Evolutionary conservation across 2,888 invertebrate species (phyloP).

Genomic region (Orgyia antiqua): DNA sequence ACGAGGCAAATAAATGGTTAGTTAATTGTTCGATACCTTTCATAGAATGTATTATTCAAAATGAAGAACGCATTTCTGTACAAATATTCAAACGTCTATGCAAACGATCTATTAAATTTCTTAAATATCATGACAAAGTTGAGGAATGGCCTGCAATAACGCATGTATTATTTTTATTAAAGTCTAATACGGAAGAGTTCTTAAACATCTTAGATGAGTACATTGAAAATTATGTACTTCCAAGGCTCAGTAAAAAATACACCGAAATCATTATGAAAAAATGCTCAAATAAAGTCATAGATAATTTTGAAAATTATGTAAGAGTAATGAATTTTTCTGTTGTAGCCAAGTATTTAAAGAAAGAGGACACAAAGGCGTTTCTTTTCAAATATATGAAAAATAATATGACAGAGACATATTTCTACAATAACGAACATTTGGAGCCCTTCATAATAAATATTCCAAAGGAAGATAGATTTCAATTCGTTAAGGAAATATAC

Average conservation of each 20-base stretch:
- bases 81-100: constrained; percentile 37
- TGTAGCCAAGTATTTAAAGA: constrained; percentile 42
- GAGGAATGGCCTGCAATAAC: background rate
- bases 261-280: constrained; percentile 43
- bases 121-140: constrained; percentile 22
- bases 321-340: constrained; percentile 31
- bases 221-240: constrained; percentile 7
- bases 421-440: constrained; percentile 29
- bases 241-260: constrained; percentile 31
- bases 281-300: constrained; percentile 35
- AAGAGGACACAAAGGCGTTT: constrained; percentile 37
- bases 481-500: constrained; percentile 40
- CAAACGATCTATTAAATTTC: constrained; percentile 36
- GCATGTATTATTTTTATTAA: constrained; percentile 25
- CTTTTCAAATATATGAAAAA: constrained; percentile 30
- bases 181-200: constrained; percentile 29
- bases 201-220: constrained; percentile 34
- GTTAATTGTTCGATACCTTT: constrained; percentile 45
- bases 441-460: constrained; percentile 41
- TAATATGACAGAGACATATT: constrained; percentile 22
- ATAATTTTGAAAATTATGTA: constrained; percentile 36
- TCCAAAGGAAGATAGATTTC: constrained; percentile 38
- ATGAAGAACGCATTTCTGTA: constrained; percentile 19
- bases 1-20: constrained; percentile 47
- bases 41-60: constrained; percentile 35